These are phyloP conservation scores for Sebastes fasciatus DNA, from an alignment of 2,113 vertebrate species.

Conservation along the genomic window DNA sequence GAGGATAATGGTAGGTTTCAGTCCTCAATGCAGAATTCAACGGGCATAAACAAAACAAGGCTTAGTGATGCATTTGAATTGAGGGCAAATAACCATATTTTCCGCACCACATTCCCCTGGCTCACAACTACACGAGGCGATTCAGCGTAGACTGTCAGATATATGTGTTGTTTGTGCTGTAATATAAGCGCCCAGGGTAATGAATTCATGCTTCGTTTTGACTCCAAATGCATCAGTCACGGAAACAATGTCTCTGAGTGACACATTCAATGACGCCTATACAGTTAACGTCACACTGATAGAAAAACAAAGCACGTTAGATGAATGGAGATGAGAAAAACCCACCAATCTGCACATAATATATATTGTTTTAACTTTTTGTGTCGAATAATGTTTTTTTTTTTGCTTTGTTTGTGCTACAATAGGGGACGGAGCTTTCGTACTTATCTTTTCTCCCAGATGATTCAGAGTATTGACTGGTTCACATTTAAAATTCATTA, in stretches of 20 bases:
- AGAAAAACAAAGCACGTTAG: slow-evolving; percentile 51
- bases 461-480: slow-evolving; percentile 24
- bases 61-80: slow-evolving; percentile 56
- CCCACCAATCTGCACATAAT: not conserved
- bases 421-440: slow-evolving; percentile 11
- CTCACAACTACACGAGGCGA: slow-evolving; percentile 20
- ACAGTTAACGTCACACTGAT: slow-evolving; percentile 47
- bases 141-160: slow-evolving; percentile 24
- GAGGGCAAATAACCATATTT: slow-evolving; percentile 59
- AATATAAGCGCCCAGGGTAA: slow-evolving; percentile 17
- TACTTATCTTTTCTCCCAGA: slow-evolving; percentile 60
- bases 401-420: slow-evolving; percentile 22
- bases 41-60: slow-evolving; percentile 58
- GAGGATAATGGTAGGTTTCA: slow-evolving; percentile 65
- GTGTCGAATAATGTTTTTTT: slow-evolving; percentile 38
- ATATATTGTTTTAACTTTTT: slow-evolving; percentile 45
- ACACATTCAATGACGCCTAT: slow-evolving; percentile 32
- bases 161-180: slow-evolving; percentile 26
- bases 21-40: slow-evolving; percentile 53
- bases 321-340: slow-evolving; percentile 24
- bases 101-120: slow-evolving; percentile 16
- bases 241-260: slow-evolving; percentile 42
- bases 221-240: slow-evolving; percentile 33
- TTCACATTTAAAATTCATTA: slow-evolving; percentile 70
- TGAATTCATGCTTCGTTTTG: slow-evolving; percentile 48